phyloP scores from a whole-genome alignment of 2,113 vertebrate genomes.

The Campylomormyrus tamandua region DNA sequence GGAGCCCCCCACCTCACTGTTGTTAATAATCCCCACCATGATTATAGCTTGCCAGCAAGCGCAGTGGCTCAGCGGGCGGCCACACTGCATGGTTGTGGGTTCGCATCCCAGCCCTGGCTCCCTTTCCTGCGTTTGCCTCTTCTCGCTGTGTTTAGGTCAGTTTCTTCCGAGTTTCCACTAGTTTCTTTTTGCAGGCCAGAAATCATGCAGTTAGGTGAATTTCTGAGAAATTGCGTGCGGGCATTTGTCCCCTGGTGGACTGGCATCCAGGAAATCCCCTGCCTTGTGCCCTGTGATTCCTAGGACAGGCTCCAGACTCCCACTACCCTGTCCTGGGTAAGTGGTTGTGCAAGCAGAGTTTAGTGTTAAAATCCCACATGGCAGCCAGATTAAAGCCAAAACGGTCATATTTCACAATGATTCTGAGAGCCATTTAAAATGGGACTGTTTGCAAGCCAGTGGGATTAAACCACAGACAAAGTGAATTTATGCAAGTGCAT shows the following conservation, averaged over 20 bases:
- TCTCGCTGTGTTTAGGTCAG: neutral
- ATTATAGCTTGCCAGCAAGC: neutral
- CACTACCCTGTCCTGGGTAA: neutral
- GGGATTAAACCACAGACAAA: neutral
- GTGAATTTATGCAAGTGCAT: neutral
- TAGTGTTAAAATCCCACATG: neutral
- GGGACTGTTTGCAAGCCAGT: neutral
- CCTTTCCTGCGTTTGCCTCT: neutral
- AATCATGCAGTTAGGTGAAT: neutral
- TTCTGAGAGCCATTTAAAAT: neutral
- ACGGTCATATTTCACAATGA: neutral
- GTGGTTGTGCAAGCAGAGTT: neutral
- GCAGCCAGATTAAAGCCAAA: neutral
- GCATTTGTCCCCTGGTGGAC: neutral
- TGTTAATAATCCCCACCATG: neutral
- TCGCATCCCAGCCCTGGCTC: neutral
- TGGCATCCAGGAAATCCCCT: neutral
- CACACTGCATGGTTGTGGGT: neutral
- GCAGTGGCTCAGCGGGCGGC: neutral
- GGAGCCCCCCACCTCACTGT: neutral
- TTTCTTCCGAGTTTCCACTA: neutral
- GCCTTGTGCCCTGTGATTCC: neutral
- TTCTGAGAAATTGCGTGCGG: neutral
- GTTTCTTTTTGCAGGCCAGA: neutral
- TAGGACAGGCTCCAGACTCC: neutral